Evolutionary conservation across 2,113 vertebrate genomes (phyloP).

Genomic region (Nannospalax galili): DNA sequence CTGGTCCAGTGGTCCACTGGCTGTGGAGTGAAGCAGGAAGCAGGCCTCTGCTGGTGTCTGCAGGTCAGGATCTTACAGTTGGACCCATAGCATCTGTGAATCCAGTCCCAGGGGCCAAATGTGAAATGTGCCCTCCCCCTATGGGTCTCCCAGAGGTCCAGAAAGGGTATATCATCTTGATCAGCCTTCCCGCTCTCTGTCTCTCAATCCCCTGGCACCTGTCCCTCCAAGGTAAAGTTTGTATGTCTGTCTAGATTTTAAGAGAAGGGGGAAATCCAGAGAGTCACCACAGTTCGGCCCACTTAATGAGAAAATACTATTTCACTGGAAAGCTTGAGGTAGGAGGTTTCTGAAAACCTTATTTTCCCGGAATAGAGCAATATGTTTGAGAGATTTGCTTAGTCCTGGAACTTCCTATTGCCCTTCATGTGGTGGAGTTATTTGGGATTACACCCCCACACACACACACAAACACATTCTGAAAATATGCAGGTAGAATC

Average conservation of each 20-base stretch:
- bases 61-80: rapidly evolving
- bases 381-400: neutral
- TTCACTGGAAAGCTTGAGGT: neutral
- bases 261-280: neutral
- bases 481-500: constrained; percentile 36
- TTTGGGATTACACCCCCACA: neutral
- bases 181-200: neutral
- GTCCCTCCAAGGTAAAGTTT: neutral
- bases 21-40: neutral
- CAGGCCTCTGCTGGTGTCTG: rapidly evolving
- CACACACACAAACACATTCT: neutral
- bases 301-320: neutral
- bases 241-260: neutral
- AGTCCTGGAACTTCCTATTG: neutral
- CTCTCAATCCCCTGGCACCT: rapidly evolving
- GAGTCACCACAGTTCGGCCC: rapidly evolving
- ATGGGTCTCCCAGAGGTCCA: neutral
- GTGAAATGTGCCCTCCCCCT: rapidly evolving
- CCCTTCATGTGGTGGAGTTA: neutral
- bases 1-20: rapidly evolving
- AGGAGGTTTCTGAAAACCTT: neutral
- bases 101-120: rapidly evolving
- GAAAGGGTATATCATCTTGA: neutral
- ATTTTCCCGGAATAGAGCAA: neutral
- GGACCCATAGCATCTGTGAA: rapidly evolving